Base-by-base conservation (phyloP, 2,797 vertebrate species). In the Orientallactaga sibirica region DNA sequence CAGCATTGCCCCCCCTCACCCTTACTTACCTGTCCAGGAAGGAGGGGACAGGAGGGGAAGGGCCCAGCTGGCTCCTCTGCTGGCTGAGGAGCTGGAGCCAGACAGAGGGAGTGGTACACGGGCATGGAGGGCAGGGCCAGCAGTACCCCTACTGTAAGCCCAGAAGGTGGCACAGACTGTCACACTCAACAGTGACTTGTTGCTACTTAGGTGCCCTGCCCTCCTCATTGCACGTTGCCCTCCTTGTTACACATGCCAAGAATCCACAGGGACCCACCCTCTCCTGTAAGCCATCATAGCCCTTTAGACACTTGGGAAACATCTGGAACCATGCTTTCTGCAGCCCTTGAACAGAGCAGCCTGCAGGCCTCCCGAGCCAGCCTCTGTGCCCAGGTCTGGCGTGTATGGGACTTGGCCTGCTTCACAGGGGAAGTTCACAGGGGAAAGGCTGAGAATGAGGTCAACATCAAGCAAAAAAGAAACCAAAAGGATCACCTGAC, bases 11-110 rank as follows among this genome's bases (percentile, higher is more conserved):
- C 94, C 96, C 90, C 94, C 19, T 92, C 16, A 15, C 95, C 95
- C 94, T 84, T 86, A 97, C 97, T 97, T 97, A 97, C 97, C 97
- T 97, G 97, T 74, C 84, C 20, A 86, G 78, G 84, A 66, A 92
- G 78, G 86, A 68, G 89, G 95, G 96, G 71, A 9, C 15, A 52
- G 92, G 90, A 94, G 68, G 91, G 77, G 62, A 85, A 86, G 93
- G 93, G 91, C 84, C 80, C 79, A 41, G 92, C 68, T 22, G 87
- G 93, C 95, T 93, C 86, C 66, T 95, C 81, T 27, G 3, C 88
- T 73, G 96, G 75, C 86, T n/a, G 15, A 62, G 88, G 94, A 90
- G 91, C 89, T 73, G 90, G 73, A 83, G 91, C 76, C 80, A 71
- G 86, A 81, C 37, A 66, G 25, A 93, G 67, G 73, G 52, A 90